A percentile compares a stretch with the other conserved stretches of the same genome.
Conservation (phyloP, 2,797 vertebrate genomes). For the Denticeps clupeoides region DNA sequence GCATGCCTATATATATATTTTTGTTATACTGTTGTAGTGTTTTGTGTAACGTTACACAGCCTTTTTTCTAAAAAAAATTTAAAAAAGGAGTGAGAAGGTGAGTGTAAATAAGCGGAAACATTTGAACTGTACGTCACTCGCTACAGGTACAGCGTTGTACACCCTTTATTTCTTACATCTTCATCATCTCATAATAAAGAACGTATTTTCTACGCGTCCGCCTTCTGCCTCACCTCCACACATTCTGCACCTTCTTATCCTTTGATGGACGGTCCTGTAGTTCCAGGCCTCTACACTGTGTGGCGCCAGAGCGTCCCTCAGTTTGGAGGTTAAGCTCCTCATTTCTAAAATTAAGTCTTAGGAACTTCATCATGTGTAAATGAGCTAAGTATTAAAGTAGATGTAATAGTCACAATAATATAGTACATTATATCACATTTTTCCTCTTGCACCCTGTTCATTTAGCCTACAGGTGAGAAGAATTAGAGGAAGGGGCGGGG, state of each 20-base stretch:
- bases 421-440: no score
- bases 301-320: no score
- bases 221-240: slow-evolving; percentile 1
- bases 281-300: no score
- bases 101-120: slow-evolving; percentile 5
- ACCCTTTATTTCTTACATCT: slow-evolving; percentile 22
- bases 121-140: slow-evolving; percentile 1
- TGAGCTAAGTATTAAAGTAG: no score
- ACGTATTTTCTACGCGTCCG: background rate
- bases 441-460: no score
- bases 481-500: no score
- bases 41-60: slow-evolving; percentile 5
- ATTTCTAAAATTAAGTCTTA: no score
- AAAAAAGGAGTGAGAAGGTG: slow-evolving; percentile 3
- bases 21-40: slow-evolving; percentile 1
- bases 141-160: slow-evolving; percentile 11
- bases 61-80: slow-evolving; percentile 1
- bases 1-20: background rate
- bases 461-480: no score
- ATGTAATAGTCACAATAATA: no score
- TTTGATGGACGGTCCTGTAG: no score
- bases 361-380: no score
- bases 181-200: slow-evolving; percentile 24
- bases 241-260: slow-evolving; percentile 1
- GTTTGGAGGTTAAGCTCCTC: no score